These are phyloP conservation scores for Argentina silus DNA, from an alignment of 2,797 vertebrate species.

Conservation along the genomic window DNA sequence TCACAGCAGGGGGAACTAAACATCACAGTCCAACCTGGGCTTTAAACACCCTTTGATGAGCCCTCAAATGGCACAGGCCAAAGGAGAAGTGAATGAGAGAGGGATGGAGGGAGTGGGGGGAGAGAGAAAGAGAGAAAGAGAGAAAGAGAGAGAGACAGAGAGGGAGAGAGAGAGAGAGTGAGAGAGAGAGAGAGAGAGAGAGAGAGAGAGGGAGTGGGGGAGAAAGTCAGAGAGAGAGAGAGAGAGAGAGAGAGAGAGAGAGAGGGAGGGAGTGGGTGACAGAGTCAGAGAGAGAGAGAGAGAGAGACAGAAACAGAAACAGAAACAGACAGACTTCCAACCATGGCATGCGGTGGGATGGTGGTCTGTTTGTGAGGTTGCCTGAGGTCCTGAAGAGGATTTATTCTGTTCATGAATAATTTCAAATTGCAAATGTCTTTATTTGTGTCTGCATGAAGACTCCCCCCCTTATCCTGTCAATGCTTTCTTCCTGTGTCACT, in stretches of 20 bases:
- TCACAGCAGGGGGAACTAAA: slow-evolving; percentile 54
- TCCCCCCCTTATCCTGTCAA: not conserved
- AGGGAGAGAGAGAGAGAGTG: not conserved
- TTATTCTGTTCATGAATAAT: slow-evolving; percentile 56
- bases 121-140: slow-evolving; percentile 1
- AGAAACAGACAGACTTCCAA: not conserved
- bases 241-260: slow-evolving; percentile 3
- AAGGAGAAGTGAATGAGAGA: slow-evolving; percentile 35
- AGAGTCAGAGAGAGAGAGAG: slow-evolving; percentile 1
- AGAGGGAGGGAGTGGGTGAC: not conserved
- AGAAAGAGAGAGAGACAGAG: slow-evolving; percentile 1
- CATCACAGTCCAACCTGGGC: slow-evolving; percentile 58
- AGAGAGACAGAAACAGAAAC: slow-evolving; percentile 5
- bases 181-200: slow-evolving; percentile 7
- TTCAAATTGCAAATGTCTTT: slow-evolving; percentile 55
- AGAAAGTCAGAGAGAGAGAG: not conserved
- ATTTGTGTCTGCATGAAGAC: slow-evolving; percentile 23
- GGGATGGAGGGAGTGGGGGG: slow-evolving; percentile 3
- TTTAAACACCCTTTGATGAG: slow-evolving; percentile 61
- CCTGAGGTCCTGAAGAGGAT: slow-evolving; percentile 62
- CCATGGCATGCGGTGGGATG: slow-evolving; percentile 35
- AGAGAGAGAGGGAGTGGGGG: not conserved
- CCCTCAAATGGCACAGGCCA: slow-evolving; percentile 64
- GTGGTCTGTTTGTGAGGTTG: slow-evolving; percentile 63
- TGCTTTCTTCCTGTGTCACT: slow-evolving; percentile 44